These are phyloP conservation scores for Aspiorhynchus laticeps DNA, from an alignment of 2,113 vertebrate species.

Conservation along the genomic window DNA sequence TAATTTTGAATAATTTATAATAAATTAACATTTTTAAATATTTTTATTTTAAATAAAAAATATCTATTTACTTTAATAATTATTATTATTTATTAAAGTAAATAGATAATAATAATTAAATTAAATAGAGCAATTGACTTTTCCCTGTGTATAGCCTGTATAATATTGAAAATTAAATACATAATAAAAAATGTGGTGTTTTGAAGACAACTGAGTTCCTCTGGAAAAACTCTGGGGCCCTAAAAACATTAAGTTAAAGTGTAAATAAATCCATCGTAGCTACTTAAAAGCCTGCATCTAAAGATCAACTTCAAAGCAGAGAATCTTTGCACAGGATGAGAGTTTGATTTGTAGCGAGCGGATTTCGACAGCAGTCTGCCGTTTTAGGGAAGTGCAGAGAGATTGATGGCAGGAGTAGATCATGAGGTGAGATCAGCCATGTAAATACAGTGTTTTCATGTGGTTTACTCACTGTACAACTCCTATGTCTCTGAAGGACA, in stretches of 20 bases:
- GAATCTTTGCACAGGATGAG: slow-evolving; percentile 43
- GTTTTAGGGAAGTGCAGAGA: slow-evolving; percentile 38
- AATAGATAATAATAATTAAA: background rate
- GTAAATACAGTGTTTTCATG: slow-evolving; percentile 22
- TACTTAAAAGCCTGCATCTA: slow-evolving; percentile 36
- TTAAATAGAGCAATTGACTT: background rate
- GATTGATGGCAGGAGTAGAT: slow-evolving; percentile 42
- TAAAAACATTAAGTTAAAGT: slow-evolving; percentile 36
- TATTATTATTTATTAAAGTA: background rate
- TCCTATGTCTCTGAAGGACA: background rate
- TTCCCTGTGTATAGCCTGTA: background rate
- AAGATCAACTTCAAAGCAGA: slow-evolving; percentile 44
- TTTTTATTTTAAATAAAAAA: background rate
- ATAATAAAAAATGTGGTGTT: background rate
- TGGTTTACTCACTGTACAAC: background rate
- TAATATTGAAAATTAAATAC: background rate
- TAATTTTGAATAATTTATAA: background rate
- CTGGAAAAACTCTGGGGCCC: slow-evolving; percentile 12
- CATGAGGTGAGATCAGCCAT: slow-evolving; percentile 28
- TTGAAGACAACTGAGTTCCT: background rate
- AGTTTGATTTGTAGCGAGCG: slow-evolving; percentile 46
- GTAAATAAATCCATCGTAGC: slow-evolving; percentile 41
- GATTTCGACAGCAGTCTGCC: slow-evolving; percentile 30
- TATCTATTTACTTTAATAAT: no score
- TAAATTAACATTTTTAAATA: background rate